Evolutionary conservation across 2,888 invertebrate genomes (phyloP).

Genomic region (Microctonus hyperodae): DNA sequence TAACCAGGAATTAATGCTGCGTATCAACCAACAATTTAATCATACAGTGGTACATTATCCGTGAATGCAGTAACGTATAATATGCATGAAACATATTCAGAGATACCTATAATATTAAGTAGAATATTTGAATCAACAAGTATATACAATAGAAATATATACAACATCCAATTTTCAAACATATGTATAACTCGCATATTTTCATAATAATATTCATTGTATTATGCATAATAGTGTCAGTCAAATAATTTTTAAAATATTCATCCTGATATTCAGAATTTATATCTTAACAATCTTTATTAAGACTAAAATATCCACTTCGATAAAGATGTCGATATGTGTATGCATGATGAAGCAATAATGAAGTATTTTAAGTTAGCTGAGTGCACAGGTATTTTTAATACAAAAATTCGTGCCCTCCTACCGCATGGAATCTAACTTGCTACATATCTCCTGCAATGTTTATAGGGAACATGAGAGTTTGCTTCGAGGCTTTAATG

Average conservation of each 20-base stretch:
- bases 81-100: too few species aligned
- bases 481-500: constrained; percentile 8
- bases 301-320: background rate
- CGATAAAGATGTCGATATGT: background rate
- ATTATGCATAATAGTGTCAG: background rate
- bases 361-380: constrained; percentile 27
- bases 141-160: constrained; percentile 35
- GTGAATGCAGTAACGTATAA: too few species aligned
- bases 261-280: background rate
- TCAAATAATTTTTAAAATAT: background rate
- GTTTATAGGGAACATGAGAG: constrained; percentile 16
- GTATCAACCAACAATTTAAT: too few species aligned
- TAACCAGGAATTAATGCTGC: background rate
- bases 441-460: background rate
- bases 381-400: constrained; percentile 17
- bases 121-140: constrained; percentile 40
- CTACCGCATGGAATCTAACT: background rate
- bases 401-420: constrained; percentile 25
- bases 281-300: background rate
- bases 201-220: too few species aligned
- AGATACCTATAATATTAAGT: background rate
- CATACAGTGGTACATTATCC: too few species aligned
- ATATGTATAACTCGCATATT: background rate
- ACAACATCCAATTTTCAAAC: background rate
- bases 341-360: constrained; percentile 7